phyloP scores from a whole-genome alignment of 2,113 vertebrate genomes.

The Progne subis region DNA sequence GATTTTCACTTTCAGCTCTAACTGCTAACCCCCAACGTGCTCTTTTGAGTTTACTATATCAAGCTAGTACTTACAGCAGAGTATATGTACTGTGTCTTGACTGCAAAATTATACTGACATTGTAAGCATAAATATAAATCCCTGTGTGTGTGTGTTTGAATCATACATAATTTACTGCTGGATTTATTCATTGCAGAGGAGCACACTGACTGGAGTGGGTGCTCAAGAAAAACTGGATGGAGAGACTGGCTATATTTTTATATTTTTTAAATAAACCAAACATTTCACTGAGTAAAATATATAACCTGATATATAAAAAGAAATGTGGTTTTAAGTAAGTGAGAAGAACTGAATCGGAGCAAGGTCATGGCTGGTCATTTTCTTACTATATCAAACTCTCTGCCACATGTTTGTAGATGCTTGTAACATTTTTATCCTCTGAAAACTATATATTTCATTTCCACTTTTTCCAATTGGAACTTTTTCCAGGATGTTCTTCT shows the following conservation, averaged over 20 bases:
- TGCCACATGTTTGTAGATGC: neutral
- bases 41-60: conserved; percentile 69
- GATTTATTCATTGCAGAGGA: conserved; percentile 45
- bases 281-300: neutral
- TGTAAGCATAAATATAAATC: conserved; percentile 66
- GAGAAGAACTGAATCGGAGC: neutral
- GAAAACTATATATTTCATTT: conserved; percentile 4
- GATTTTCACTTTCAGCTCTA: conserved; percentile 74
- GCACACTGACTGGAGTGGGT: neutral
- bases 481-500: neutral
- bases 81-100: conserved; percentile 49
- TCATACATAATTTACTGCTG: conserved; percentile 49
- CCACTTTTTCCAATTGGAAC: neutral
- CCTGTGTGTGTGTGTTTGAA: conserved; percentile 14
- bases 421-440: neutral
- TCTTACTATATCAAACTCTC: neutral
- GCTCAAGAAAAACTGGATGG: neutral
- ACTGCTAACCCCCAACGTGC: conserved; percentile 64
- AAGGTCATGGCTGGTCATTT: neutral
- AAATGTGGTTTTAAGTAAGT: conserved; percentile 47
- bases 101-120: conserved; percentile 69
- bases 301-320: conserved; percentile 1
- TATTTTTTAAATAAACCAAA: conserved; percentile 30
- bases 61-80: conserved; percentile 65
- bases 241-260: neutral